Base-by-base conservation (phyloP, 1,140 invertebrate genomes). In the Drosophila asahinai region DNA sequence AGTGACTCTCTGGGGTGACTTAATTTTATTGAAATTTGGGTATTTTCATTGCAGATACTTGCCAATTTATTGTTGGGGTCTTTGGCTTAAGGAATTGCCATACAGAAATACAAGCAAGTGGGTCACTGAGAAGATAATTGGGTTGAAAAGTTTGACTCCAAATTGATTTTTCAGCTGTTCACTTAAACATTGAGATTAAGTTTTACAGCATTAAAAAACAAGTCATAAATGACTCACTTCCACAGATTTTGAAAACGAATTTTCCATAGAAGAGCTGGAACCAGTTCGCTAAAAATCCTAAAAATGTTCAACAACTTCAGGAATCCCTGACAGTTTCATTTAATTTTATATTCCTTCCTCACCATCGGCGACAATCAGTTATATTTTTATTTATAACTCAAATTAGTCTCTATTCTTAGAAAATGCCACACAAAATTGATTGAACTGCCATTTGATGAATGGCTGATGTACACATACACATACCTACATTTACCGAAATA, bases 1-100 rank as follows among this genome's bases (percentile, higher is more conserved):
- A 81, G 61, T 78, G 78, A 80, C 81, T 70, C 62, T 61, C 61
- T 73, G 47, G 48, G 64, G 51, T 66, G 54, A 71, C 67, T 70
- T 68, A 33, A 67, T 68, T 49, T 63, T 15, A n/a, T 14, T 43
- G 17, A 51, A 70, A 60, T 78, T 30, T 61, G 43, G 27, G 30
- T 11, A 33, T 42, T 63, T 25, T 52, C 22, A 38, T 19, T 14
- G 36, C 19, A 36, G 6, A 30, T 75, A 60, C 38, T 60, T 48
- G 47, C 11, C 27, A 38, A 63, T 9, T 70, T 51, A 15, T 17
- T 17, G 36, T 54, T 54, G 11, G 2, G 9, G 12, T 22, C 11
- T 51, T 30, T 38, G 17, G 15, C 40, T 58, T 42, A 15, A 2
- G 47, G 30, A 45, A 45, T 51, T 15, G 11, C n/a, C 52, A 19